These are phyloP conservation scores for Sminthopsis crassicaudata DNA, from an alignment of 2,113 vertebrate species.

Conservation along the genomic window DNA sequence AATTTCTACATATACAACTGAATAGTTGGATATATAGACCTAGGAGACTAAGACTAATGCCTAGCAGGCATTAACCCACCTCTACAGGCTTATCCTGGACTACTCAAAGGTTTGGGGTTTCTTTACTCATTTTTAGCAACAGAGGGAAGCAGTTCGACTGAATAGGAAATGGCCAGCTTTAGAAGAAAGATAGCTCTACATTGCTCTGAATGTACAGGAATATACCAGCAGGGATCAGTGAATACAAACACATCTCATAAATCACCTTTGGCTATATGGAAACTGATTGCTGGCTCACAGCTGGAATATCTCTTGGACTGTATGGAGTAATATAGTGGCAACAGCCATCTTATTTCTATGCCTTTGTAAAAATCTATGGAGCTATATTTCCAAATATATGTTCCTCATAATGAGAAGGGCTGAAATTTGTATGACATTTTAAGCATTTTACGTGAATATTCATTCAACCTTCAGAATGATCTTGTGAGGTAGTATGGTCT, in stretches of 20 bases:
- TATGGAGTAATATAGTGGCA: background rate
- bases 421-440: background rate
- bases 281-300: background rate
- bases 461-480: background rate
- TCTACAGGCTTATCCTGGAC: background rate
- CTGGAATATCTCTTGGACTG: conserved; percentile 4
- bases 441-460: background rate
- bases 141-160: background rate
- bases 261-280: conserved; percentile 58
- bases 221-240: conserved; percentile 52
- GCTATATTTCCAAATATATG: background rate
- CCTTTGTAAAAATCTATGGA: background rate
- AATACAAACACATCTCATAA: background rate
- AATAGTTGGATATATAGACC: background rate
- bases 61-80: background rate
- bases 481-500: background rate
- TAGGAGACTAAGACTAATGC: background rate
- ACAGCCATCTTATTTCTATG: conserved; percentile 9
- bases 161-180: background rate
- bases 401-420: background rate
- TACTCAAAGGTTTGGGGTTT: background rate
- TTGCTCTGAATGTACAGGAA: conserved; percentile 51
- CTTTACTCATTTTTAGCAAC: background rate
- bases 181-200: conserved; percentile 22
- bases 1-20: background rate